These are phyloP conservation scores for Oophaga pumilio DNA, from an alignment of 2,113 vertebrate species.

Conservation along the genomic window DNA sequence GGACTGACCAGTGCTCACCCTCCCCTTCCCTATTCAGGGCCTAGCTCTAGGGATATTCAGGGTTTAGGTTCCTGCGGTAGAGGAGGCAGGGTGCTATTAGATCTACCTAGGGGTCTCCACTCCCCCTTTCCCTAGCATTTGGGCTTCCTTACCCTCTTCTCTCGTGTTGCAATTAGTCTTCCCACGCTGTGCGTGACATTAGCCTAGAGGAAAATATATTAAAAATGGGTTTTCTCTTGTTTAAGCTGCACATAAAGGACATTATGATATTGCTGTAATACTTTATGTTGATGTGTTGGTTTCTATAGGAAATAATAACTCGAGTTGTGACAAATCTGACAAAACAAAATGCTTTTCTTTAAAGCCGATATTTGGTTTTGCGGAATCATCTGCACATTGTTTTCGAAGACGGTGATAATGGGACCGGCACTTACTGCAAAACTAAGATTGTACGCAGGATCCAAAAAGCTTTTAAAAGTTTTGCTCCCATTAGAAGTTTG, in stretches of 20 bases:
- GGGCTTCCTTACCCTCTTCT: too few species aligned
- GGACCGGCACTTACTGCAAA: background rate
- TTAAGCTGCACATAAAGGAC: background rate
- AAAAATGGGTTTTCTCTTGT: too few species aligned
- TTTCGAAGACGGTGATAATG: background rate
- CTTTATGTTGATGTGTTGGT: background rate
- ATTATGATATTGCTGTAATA: background rate
- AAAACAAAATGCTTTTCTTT: background rate
- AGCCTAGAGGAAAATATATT: too few species aligned
- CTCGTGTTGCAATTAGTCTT: too few species aligned
- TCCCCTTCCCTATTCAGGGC: too few species aligned
- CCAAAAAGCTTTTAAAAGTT: conserved; percentile 46
- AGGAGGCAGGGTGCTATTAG: too few species aligned
- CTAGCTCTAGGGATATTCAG: too few species aligned
- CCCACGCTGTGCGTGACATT: too few species aligned
- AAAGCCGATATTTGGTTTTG: background rate
- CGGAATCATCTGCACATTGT: background rate
- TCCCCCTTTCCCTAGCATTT: too few species aligned
- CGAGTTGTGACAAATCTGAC: background rate
- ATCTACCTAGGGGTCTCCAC: too few species aligned
- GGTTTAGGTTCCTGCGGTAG: too few species aligned
- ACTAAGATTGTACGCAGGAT: background rate
- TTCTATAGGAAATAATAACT: background rate
- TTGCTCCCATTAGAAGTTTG: conserved; percentile 9
- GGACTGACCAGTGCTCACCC: too few species aligned